Conservation (phyloP, 2,888 invertebrate genomes). For the Hypolimnas misippus region DNA sequence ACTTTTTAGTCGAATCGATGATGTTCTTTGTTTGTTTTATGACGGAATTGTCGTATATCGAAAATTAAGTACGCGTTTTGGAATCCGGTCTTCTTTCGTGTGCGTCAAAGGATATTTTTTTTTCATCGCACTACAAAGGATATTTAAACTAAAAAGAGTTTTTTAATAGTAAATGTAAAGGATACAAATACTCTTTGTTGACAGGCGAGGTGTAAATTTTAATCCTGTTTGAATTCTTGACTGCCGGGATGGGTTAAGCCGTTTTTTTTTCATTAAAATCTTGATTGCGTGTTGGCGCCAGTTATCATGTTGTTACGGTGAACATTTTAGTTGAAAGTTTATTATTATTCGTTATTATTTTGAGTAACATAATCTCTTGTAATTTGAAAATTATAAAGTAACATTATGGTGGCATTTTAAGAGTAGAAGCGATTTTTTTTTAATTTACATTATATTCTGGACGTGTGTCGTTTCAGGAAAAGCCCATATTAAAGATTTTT, state of each 20-base stretch:
- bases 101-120: background rate
- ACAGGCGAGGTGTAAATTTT: slow-evolving; percentile 61
- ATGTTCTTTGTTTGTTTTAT: slow-evolving; percentile 24
- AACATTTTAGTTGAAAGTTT: slow-evolving; percentile 6
- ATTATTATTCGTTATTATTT: background rate
- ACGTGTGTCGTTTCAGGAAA: too few relatives aligned
- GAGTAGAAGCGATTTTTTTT: too few relatives aligned
- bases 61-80: slow-evolving; percentile 1
- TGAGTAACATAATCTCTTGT: background rate
- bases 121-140: slow-evolving; percentile 3
- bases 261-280: slow-evolving; percentile 30
- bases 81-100: slow-evolving; percentile 7
- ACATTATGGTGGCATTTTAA: too few relatives aligned
- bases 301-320: slow-evolving; percentile 30
- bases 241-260: slow-evolving; percentile 41
- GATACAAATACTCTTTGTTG: slow-evolving; percentile 42
- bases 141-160: slow-evolving; percentile 36
- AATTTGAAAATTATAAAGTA: background rate
- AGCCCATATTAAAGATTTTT: too few relatives aligned
- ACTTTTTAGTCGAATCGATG: slow-evolving; percentile 30
- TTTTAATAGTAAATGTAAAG: slow-evolving; percentile 44
- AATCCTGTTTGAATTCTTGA: slow-evolving; percentile 58
- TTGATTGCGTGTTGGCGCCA: slow-evolving; percentile 54
- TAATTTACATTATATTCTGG: too few relatives aligned
- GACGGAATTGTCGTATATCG: slow-evolving; percentile 5